Base-by-base conservation (phyloP, 2,888 invertebrate genomes). In the Augochlorella aurata region DNA sequence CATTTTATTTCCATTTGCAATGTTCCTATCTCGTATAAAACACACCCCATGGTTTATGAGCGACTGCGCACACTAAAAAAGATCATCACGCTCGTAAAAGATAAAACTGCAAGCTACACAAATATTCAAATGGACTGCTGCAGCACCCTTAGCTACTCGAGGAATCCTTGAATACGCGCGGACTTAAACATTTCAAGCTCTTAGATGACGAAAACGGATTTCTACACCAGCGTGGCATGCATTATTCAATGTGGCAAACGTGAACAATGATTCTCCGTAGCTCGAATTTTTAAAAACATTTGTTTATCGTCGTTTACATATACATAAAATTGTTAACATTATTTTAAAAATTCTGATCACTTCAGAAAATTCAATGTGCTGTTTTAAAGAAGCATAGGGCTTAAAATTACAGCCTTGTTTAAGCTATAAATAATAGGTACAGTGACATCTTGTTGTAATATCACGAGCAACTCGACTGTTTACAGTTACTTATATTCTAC, bases 141-240 rank as follows among this genome's bases (percentile, higher is more conserved):
- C 54, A 58, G 54, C 24, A 24, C 54, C 54, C 54, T 58, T 24
- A 21, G 21, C 54, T 58, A 58, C 21, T 58, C n/a, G 24, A 58
- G 24, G 54, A 58, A 58, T 58, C 21, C 24, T 58, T 58, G 54
- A 58, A 21, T 58, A 24, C 54, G 54, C 54, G 24, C 54, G 24
- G 54, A 58, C 54, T 58, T 58, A 58, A 58, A 58, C 54, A 58
- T 58, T 58, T 58, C 54, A 21, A 18, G 63, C 63, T 9, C 63
- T 63, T 29, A 63, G 18, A 63, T n/a, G 21, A 24, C 54, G 54
- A 58, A 58, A 58, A 58, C 21, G 54, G 54, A 58, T 58, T 58
- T 58, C 54, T 14, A 58, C 54, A 7, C 24, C 54, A 14, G 24
- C 54, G 12, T 14, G 24, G 54, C 54, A 58, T 58, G 24, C 14